These are phyloP conservation scores for Leuciscus idus DNA, from an alignment of 2,113 vertebrate genomes.

Conservation along the genomic window DNA sequence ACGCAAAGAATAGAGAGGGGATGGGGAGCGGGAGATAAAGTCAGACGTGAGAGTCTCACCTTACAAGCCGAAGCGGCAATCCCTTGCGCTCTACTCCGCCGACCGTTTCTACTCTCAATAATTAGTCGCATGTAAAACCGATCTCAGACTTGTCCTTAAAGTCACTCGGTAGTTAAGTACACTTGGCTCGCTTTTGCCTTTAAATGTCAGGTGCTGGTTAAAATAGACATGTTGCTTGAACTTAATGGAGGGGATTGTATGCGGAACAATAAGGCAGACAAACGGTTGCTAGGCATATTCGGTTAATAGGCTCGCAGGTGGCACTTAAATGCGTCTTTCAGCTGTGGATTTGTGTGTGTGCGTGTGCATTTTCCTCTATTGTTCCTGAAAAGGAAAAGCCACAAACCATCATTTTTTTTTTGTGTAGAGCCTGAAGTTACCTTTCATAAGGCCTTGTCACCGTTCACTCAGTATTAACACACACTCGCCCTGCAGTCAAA, in stretches of 20 bases:
- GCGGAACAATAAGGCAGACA: constrained; percentile 21
- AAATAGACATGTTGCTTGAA: constrained; percentile 17
- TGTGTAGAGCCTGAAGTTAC: constrained; percentile 30
- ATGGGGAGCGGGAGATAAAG: constrained; percentile 38
- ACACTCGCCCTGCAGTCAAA: constrained; percentile 37
- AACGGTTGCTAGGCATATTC: constrained; percentile 29
- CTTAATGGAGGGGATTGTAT: constrained; percentile 27
- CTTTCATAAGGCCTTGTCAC: constrained; percentile 33
- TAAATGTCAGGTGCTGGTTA: constrained; percentile 34
- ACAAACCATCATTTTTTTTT: constrained; percentile 1
- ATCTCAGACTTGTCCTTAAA: constrained; percentile 4
- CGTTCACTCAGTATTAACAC: constrained; percentile 28
- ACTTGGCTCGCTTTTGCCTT: constrained; percentile 11
- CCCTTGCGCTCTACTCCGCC: not conserved
- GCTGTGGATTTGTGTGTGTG: constrained; percentile 28
- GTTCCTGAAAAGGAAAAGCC: constrained; percentile 32
- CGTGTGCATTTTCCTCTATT: not conserved
- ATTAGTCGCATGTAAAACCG: not conserved
- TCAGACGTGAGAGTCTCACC: constrained; percentile 44
- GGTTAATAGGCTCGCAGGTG: constrained; percentile 48
- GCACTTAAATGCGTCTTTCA: constrained; percentile 34
- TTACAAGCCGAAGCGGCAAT: constrained; percentile 36
- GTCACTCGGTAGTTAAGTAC: not conserved
- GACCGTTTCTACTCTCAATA: not conserved
- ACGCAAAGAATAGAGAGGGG: constrained; percentile 38